Conservation (phyloP, 2,888 invertebrate species). For the Erynnis tages region DNA sequence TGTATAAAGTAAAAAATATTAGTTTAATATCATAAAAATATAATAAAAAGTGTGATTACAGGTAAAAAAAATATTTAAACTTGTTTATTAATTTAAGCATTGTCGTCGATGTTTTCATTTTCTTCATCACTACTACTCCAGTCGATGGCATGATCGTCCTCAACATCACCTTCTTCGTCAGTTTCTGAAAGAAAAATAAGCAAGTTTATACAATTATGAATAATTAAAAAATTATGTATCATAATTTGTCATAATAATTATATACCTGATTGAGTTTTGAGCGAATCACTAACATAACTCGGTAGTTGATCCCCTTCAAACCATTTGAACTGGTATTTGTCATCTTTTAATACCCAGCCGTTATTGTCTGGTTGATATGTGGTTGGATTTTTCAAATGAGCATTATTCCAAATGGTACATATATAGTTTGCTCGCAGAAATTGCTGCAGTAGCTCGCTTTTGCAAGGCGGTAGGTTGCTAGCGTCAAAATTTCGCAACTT, state of each 20-base stretch:
- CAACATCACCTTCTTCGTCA: background rate
- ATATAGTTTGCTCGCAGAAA: slow-evolving; percentile 34
- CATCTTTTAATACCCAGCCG: slow-evolving; percentile 35
- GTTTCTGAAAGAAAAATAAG: background rate
- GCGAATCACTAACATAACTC: background rate
- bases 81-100: too few relatives aligned
- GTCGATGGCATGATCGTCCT: background rate
- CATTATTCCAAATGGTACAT: slow-evolving; percentile 35
- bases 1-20: too few relatives aligned
- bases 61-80: too few relatives aligned
- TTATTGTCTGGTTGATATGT: slow-evolving; percentile 33
- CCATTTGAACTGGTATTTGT: slow-evolving; percentile 28
- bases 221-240: background rate
- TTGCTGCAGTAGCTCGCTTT: slow-evolving; percentile 31
- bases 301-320: slow-evolving; percentile 6
- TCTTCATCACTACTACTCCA: background rate
- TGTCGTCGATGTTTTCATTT: too few relatives aligned
- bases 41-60: too few relatives aligned
- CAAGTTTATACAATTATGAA: background rate
- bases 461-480: slow-evolving; percentile 20
- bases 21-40: too few relatives aligned
- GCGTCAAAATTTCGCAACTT: background rate
- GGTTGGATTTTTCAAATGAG: slow-evolving; percentile 30
- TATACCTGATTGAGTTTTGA: background rate
- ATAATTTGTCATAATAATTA: background rate